Conservation (phyloP, 2,113 vertebrate genomes). For the Atractosteus spatula region DNA sequence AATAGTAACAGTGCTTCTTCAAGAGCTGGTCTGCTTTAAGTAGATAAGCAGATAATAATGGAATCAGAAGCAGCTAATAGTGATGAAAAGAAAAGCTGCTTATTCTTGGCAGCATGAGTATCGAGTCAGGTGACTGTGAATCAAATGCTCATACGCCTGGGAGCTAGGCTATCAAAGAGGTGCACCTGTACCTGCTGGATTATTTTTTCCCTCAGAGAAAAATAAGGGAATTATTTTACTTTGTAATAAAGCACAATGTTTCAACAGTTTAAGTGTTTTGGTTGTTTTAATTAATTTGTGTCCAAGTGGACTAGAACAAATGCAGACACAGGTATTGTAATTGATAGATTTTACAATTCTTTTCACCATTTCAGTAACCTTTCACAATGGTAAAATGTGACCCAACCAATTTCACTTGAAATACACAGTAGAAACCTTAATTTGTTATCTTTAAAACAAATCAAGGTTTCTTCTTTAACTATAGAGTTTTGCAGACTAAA, state of each 20-base stretch:
- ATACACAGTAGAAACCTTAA: too few species aligned
- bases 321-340: too few species aligned
- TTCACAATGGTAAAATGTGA: too few species aligned
- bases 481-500: too few species aligned
- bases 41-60: conserved; percentile 31
- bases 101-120: conserved; percentile 27
- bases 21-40: conserved; percentile 22
- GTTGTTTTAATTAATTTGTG: too few species aligned
- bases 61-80: conserved; percentile 25
- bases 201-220: neutral
- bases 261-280: neutral
- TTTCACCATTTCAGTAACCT: too few species aligned
- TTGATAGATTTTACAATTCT: too few species aligned
- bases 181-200: neutral
- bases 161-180: neutral
- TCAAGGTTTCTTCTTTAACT: too few species aligned
- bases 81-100: conserved; percentile 28
- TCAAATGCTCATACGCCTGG: conserved; percentile 13
- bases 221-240: neutral
- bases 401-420: too few species aligned
- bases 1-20: conserved; percentile 8
- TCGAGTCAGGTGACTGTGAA: conserved; percentile 30
- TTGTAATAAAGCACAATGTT: neutral
- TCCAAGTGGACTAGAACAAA: too few species aligned
- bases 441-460: too few species aligned